These are phyloP conservation scores for Epizoanthus ramosus DNA, from an alignment of 92 coral and sea anemone genomes.

Conservation along the genomic window DNA sequence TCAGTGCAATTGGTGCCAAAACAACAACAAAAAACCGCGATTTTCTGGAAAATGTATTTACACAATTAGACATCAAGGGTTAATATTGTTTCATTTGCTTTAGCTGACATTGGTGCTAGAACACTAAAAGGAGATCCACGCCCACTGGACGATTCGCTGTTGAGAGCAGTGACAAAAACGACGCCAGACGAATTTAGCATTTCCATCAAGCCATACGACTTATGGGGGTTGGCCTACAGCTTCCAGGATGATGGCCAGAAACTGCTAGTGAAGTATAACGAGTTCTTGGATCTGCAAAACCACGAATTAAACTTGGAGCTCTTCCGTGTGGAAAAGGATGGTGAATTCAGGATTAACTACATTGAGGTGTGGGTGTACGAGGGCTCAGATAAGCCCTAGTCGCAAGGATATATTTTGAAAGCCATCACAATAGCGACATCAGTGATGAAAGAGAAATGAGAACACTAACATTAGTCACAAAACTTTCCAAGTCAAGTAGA, in stretches of 20 bases:
- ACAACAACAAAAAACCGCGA: not conserved
- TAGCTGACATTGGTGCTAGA: constrained; percentile 18
- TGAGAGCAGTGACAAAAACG: constrained; percentile 3
- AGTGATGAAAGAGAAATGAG: too few relatives aligned
- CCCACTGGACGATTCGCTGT: not conserved
- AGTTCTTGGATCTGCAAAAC: not conserved
- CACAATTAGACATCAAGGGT: not conserved
- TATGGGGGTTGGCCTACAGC: constrained; percentile 40
- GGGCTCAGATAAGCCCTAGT: not conserved
- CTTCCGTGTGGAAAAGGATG: constrained; percentile 17
- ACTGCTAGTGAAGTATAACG: not conserved
- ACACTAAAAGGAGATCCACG: not conserved
- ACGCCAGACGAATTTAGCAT: constrained; percentile 35
- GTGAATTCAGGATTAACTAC: constrained; percentile 30
- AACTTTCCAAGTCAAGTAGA: too few relatives aligned
- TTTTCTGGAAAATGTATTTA: not conserved
- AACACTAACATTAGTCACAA: too few relatives aligned
- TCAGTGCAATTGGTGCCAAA: not conserved
- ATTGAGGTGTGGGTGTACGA: constrained; percentile 25
- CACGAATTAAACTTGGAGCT: constrained; percentile 1
- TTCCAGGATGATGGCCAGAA: constrained; percentile 39
- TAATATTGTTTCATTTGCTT: not conserved
- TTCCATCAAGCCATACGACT: constrained; percentile 30
- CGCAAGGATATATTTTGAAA: too few relatives aligned
- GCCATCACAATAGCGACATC: too few relatives aligned